Conservation (phyloP, 2,888 invertebrate species). For the Philonicus albiceps region DNA sequence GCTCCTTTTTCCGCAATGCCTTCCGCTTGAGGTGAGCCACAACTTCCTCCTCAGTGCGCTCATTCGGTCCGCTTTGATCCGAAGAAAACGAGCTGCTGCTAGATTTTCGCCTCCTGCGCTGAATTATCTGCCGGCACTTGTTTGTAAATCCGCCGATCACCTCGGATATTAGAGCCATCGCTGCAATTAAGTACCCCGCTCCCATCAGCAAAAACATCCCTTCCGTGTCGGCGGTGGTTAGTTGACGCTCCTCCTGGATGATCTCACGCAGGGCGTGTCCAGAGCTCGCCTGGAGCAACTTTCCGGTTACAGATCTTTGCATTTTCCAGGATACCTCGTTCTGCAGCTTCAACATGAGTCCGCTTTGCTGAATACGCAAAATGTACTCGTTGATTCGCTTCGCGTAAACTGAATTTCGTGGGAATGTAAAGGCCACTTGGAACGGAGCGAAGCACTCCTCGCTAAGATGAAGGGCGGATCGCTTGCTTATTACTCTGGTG, state of each 20-base stretch:
- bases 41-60: constrained; percentile 48
- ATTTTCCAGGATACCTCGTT: constrained; percentile 78
- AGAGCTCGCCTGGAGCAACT: constrained; percentile 69
- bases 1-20: constrained; percentile 50
- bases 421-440: constrained; percentile 72
- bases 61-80: constrained; percentile 50
- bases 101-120: constrained; percentile 54
- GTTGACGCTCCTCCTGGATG: constrained; percentile 72
- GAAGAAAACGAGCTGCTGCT: constrained; percentile 55
- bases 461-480: constrained; percentile 75
- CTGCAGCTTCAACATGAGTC: constrained; percentile 72
- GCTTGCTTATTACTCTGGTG: constrained; percentile 64
- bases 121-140: constrained; percentile 65
- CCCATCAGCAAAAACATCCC: constrained; percentile 81
- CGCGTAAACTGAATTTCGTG: constrained; percentile 71
- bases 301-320: constrained; percentile 70
- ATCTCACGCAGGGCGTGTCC: constrained; percentile 62
- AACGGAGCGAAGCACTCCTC: constrained; percentile 79
- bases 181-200: constrained; percentile 73
- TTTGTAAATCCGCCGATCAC: constrained; percentile 75
- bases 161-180: constrained; percentile 72
- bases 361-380: constrained; percentile 71
- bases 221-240: constrained; percentile 82
- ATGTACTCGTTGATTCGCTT: constrained; percentile 70
- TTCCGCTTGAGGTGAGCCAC: constrained; percentile 52